Base-by-base conservation (phyloP, 2,113 vertebrate species). In the Oryzias curvinotus region DNA sequence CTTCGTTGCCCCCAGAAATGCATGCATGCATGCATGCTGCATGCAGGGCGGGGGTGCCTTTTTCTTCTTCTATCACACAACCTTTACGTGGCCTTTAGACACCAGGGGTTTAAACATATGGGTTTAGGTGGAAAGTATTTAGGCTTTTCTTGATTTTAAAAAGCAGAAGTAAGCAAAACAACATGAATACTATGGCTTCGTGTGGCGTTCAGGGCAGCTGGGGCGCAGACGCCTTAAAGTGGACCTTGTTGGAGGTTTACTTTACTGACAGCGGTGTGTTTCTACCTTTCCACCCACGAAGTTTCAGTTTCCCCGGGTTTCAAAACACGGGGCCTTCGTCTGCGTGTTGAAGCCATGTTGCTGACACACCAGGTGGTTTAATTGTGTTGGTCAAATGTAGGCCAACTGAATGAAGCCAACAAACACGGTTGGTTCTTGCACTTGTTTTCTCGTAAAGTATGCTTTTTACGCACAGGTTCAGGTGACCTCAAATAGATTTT, bases 361-460 rank as follows among this genome's bases (percentile, higher is more conserved):
- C 84, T 88, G 71, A 75, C 85, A 80, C 78, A 71, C 87, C 88
- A 90, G 89, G 89, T 90, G 89, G 78, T 80, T 89, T 87, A 84
- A 78, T 86, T 90, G 76, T 86, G 80, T 67, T 88, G 75, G 80
- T 81, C 62, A 82, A 83, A 81, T 89, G 80, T 80, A 89, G 85
- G 87, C 83, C 85, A 78, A 75, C 73, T 62, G 75, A 61, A 70
- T 47, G 62, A 36, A 72, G 58, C 55, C 59, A 65, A 52, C 58
- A 62, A 18, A 58, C 57, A 68, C 53, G 52, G 23, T 59, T 53
- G 54, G 57, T 55, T 55, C 44, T 43, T 21, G 7, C 62, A 36
- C 49, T 10, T 28, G 30, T n/a, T 57, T n/a, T 45, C 17, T 1
- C 23, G n/a, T 36, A 36, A 36, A 36, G 12, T 10, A 8, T 3